Evolutionary conservation across 2,113 vertebrate genomes (phyloP), one percentile per base, ranked within the genome.

Genomic region (Callospermophilus lateralis): DNA sequence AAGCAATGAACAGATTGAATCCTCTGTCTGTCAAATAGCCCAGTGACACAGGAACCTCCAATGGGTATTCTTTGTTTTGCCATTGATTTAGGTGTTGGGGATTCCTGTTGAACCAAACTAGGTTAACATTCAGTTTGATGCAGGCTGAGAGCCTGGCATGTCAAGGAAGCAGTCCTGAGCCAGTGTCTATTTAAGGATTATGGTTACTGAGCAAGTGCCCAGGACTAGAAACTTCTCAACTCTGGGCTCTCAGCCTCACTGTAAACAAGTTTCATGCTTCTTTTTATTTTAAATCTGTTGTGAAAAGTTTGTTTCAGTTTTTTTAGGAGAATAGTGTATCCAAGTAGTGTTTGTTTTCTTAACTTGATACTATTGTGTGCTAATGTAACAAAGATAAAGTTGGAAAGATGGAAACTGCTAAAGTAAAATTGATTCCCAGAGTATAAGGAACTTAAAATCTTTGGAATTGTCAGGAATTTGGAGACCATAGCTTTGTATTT

Each of bases 101-200:
- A 7, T n/a, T 84, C 53, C 16, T 68, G 17, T 11, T 7, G 70
- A 87, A 70, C 61, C 39, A 32, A 34, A 68, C 39, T 9, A 15
- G 61, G 61, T 24, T 17, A 45, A 86, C n/a, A 0, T 78, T 74
- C 39, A 24, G 3, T 77, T n/a, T 9, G 55, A 61, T 30, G 2
- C 20, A 32, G 15, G 8, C 81, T 19, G 34, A 67, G 61, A 58
- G 13, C 51, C 68, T 34, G 65, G 70, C 53, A 15, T 12, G n/a
- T 11, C 28, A 8, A 34, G 76, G 51, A 77, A 34, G 39, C 84
- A 42, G 17, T 24, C 48, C 4, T 13, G 37, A 51, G 70, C 91
- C 34, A 51, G 89, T 1, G 9, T 90, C 87, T 97, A 68, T 93
- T 91, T 95, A 88, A 77, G 28, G 84, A 55, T 16, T 11, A 2